Conservation (phyloP, 2,113 vertebrate genomes). For the Saccopteryx leptura region DNA sequence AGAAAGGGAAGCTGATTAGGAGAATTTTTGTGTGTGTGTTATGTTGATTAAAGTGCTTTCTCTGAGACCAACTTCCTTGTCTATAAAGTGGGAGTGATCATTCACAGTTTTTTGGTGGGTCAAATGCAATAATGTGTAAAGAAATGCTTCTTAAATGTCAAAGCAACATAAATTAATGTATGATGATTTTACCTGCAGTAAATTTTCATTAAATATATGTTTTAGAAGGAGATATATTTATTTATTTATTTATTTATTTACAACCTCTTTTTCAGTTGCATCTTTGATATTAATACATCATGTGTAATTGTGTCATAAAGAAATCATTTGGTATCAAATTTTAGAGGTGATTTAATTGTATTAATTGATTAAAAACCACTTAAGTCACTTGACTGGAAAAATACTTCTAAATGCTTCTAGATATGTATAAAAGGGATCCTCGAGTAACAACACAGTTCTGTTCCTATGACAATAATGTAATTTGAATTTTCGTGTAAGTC, state of each 20-base stretch:
- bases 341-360: constrained; percentile 95
- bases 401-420: constrained; percentile 90
- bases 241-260: constrained; percentile 78
- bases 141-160: constrained; percentile 46
- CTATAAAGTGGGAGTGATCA: constrained; percentile 9
- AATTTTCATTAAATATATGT: constrained; percentile 92
- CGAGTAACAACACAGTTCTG: too few relatives aligned
- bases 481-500: too few relatives aligned
- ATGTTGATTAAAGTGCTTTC: constrained; percentile 8
- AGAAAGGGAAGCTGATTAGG: neutral
- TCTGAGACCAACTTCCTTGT: neutral
- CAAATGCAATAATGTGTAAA: constrained; percentile 57
- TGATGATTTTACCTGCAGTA: constrained; percentile 90
- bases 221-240: constrained; percentile 89
- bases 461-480: too few relatives aligned
- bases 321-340: constrained; percentile 95
- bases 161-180: constrained; percentile 4
- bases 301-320: constrained; percentile 93
- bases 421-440: constrained; percentile 83
- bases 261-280: constrained; percentile 91
- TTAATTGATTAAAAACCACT: constrained; percentile 95
- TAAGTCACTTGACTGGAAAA: constrained; percentile 93
- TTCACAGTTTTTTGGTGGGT: neutral
- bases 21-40: constrained; percentile 25
- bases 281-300: constrained; percentile 95